Evolutionary conservation across 2,888 invertebrate genomes (phyloP).

Genomic region (Melinaea marsaeus): DNA sequence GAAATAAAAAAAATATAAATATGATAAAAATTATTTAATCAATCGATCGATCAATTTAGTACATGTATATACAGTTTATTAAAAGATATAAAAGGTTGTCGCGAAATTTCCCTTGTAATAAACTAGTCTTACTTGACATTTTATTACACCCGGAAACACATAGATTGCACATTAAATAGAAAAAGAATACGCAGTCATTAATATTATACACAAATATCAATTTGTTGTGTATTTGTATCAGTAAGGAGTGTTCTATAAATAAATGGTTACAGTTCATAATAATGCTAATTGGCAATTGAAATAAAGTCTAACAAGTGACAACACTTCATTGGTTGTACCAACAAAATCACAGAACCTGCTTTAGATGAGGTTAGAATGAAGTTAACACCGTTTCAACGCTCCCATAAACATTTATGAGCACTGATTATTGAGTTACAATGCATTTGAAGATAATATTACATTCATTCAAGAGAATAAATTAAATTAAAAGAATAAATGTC

Average conservation of each 20-base stretch:
- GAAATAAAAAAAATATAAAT: too few relatives aligned
- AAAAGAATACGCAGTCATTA: too few relatives aligned
- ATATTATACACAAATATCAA: too few relatives aligned
- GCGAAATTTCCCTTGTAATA: too few relatives aligned
- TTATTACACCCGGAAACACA: too few relatives aligned
- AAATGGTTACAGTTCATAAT: slow-evolving; percentile 14
- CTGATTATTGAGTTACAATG: slow-evolving; percentile 39
- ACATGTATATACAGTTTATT: too few relatives aligned
- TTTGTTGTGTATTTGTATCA: background rate
- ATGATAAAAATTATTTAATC: too few relatives aligned
- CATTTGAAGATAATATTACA: slow-evolving; percentile 24
- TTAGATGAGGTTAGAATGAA: slow-evolving; percentile 58
- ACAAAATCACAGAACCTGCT: slow-evolving; percentile 53
- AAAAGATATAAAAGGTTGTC: too few relatives aligned
- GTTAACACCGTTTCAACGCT: slow-evolving; percentile 60
- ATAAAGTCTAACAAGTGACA: slow-evolving; percentile 32
- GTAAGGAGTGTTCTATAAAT: background rate
- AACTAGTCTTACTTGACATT: too few relatives aligned
- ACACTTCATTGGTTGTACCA: slow-evolving; percentile 52
- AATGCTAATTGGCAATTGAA: slow-evolving; percentile 31
- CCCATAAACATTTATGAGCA: slow-evolving; percentile 55
- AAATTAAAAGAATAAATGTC: too few relatives aligned
- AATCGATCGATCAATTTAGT: too few relatives aligned
- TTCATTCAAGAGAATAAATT: background rate
- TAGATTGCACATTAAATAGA: too few relatives aligned